These are phyloP conservation scores for Machaerirhynchus nigripectus DNA, from an alignment of 2,113 vertebrate species.

Conservation along the genomic window DNA sequence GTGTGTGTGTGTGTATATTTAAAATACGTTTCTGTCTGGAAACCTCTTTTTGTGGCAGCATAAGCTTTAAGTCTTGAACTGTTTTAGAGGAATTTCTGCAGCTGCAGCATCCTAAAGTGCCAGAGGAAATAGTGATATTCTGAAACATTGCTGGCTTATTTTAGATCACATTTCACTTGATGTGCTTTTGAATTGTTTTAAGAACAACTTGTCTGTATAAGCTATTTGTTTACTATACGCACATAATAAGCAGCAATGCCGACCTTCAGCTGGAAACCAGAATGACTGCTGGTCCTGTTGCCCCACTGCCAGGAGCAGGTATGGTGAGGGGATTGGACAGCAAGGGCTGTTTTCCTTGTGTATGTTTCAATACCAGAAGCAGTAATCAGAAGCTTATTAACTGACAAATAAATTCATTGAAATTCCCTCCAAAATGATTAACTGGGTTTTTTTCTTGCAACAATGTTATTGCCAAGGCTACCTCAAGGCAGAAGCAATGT, in stretches of 20 bases:
- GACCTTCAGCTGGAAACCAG: not conserved
- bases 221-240: not conserved
- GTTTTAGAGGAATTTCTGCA: not conserved
- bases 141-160: not conserved
- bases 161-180: not conserved
- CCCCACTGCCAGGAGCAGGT: not conserved
- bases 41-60: not conserved
- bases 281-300: not conserved
- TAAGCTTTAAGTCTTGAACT: not conserved
- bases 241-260: not conserved
- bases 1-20: not conserved
- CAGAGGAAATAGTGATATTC: not conserved
- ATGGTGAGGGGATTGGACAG: not conserved
- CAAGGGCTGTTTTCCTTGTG: not conserved
- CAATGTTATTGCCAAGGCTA: not conserved
- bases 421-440: not conserved
- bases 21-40: not conserved
- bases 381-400: not conserved
- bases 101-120: not conserved
- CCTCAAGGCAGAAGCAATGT: not conserved
- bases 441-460: not conserved
- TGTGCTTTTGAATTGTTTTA: constrained; percentile 15
- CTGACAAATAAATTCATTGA: not conserved
- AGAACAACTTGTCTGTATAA: not conserved
- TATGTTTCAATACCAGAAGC: not conserved